phyloP scores from a whole-genome alignment of 2,888 invertebrate genomes.

The Nephrotoma guestfalica region DNA sequence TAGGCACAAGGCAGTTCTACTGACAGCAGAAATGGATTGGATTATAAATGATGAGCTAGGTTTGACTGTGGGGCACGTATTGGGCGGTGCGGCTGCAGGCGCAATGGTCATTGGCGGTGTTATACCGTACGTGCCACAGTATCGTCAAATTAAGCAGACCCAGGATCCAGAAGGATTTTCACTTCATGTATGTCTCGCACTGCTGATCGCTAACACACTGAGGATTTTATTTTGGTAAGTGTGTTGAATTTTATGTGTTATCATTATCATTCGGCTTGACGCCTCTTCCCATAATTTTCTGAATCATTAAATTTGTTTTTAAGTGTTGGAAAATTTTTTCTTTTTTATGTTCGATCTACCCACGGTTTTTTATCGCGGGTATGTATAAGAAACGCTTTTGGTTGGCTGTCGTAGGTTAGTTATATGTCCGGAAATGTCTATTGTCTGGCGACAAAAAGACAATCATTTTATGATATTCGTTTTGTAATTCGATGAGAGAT shows the following conservation, averaged over 20 bases:
- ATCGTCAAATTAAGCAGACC: slow-evolving; percentile 76
- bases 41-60: slow-evolving; percentile 61
- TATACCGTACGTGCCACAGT: slow-evolving; percentile 92
- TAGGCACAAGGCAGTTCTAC: neutral
- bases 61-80: slow-evolving; percentile 57
- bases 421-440: neutral
- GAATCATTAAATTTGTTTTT: neutral
- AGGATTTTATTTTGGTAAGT: slow-evolving; percentile 95
- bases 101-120: slow-evolving; percentile 94
- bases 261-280: neutral
- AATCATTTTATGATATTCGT: neutral
- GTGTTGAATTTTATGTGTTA: neutral
- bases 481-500: neutral
- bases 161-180: slow-evolving; percentile 97
- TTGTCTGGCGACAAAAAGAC: neutral
- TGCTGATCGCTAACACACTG: slow-evolving; percentile 90
- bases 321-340: neutral
- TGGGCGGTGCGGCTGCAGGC: slow-evolving; percentile 65
- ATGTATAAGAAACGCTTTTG: neutral
- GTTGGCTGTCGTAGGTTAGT: neutral
- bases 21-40: slow-evolving; percentile 49
- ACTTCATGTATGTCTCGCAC: slow-evolving; percentile 85
- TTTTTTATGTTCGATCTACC: neutral
- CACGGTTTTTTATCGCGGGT: neutral
- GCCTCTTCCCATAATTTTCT: neutral